phyloP scores from a whole-genome alignment of 1,140 invertebrate genomes.

The Pantala flavescens region DNA sequence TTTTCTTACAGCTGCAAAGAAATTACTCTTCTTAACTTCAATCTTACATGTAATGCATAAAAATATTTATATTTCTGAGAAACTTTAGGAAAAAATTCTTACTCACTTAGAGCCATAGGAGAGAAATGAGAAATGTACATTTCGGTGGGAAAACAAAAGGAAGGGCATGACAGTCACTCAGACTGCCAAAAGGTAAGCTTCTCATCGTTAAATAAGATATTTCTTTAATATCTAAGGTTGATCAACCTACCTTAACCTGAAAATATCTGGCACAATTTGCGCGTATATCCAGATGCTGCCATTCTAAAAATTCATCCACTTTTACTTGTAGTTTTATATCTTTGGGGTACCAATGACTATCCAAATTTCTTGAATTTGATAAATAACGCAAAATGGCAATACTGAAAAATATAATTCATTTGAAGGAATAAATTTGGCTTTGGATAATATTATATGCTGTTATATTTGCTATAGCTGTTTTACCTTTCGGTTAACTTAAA shows the following conservation, averaged over 20 bases:
- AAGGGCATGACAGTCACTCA: no score
- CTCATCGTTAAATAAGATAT: no score
- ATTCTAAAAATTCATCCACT: conserved; percentile 77
- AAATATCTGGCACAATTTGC: conserved; percentile 58
- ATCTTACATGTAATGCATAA: no score
- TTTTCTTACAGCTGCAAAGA: no score
- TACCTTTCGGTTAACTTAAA: conserved; percentile 72
- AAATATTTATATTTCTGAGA: no score
- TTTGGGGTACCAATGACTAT: conserved; percentile 61
- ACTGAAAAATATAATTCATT: conserved; percentile 39
- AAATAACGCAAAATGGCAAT: conserved; percentile 60
- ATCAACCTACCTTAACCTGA: conserved; percentile 36
- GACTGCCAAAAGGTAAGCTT: no score
- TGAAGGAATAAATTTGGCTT: not conserved
- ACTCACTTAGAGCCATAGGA: no score
- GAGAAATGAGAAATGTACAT: no score
- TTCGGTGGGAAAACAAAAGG: no score
- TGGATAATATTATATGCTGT: conserved; percentile 16
- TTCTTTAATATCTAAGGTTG: no score
- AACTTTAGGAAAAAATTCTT: no score
- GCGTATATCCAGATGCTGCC: conserved; percentile 71
- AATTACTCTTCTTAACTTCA: no score
- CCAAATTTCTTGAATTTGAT: conserved; percentile 40
- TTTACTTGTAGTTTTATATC: conserved; percentile 54
- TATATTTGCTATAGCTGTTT: not conserved